These are phyloP conservation scores for Hybognathus amarus DNA, from an alignment of 2,797 vertebrate species.

Conservation along the genomic window DNA sequence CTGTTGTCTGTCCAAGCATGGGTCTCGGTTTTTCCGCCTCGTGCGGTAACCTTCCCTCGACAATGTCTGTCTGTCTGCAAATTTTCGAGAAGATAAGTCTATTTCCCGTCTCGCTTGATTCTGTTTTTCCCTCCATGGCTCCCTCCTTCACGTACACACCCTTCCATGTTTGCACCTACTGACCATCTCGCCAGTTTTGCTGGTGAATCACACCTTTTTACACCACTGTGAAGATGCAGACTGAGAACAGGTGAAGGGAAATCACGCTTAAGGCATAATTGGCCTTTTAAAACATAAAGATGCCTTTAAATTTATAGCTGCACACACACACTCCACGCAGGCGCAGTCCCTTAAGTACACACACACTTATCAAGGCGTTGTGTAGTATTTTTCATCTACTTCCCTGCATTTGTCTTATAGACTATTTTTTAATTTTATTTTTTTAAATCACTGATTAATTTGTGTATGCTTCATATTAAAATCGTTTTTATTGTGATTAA, in stretches of 20 bases:
- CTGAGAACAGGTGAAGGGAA: neutral
- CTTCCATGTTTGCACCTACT: slow-evolving; percentile 56
- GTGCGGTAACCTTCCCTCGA: slow-evolving; percentile 36
- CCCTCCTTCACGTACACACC: slow-evolving; percentile 58
- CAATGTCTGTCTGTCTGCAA: slow-evolving; percentile 38
- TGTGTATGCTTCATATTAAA: neutral
- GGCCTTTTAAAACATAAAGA: slow-evolving; percentile 12
- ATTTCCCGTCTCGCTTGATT: slow-evolving; percentile 58
- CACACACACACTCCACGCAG: slow-evolving; percentile 42
- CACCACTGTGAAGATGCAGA: neutral
- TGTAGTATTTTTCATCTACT: slow-evolving; percentile 39
- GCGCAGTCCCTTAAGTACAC: slow-evolving; percentile 44
- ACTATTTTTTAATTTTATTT: neutral
- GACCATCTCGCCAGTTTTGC: slow-evolving; percentile 31
- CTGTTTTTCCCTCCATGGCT: slow-evolving; percentile 64
- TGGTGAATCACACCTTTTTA: slow-evolving; percentile 9
- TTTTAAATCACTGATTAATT: neutral
- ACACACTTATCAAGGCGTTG: slow-evolving; percentile 38
- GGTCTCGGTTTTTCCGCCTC: slow-evolving; percentile 46
- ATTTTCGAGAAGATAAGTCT: slow-evolving; percentile 69
- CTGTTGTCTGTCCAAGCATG: slow-evolving; percentile 47
- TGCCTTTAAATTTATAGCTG: slow-evolving; percentile 51
- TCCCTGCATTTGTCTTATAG: neutral
- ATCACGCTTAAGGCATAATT: slow-evolving; percentile 8
- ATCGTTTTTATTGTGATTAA: too few species aligned